These are phyloP conservation scores for Eledone cirrhosa DNA, from an alignment of 2,888 invertebrate species.

Conservation along the genomic window DNA sequence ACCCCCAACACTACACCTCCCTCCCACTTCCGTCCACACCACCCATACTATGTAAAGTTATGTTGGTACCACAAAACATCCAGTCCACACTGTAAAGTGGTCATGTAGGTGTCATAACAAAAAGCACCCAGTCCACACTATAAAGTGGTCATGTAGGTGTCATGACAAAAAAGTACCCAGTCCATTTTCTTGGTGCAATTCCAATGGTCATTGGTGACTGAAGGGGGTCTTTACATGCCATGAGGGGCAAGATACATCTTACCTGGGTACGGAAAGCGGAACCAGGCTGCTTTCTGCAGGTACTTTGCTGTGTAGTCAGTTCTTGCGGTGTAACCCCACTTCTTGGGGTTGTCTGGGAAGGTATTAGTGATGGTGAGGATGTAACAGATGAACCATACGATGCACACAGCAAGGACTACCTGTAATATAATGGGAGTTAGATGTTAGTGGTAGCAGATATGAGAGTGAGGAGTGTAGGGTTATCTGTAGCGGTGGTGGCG, in stretches of 20 bases:
- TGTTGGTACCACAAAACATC: no score
- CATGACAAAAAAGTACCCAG: not conserved
- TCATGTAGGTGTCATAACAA: no score
- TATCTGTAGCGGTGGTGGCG: not conserved
- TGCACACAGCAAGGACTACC: conserved; percentile 56
- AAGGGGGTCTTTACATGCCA: no score
- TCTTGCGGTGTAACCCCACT: conserved; percentile 61
- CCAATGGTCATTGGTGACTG: not conserved
- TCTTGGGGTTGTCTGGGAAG: conserved; percentile 66
- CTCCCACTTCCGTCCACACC: no score
- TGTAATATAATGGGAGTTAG: conserved; percentile 31
- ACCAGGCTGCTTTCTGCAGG: conserved; percentile 60
- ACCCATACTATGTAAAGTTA: no score
- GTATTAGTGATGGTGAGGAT: conserved; percentile 60
- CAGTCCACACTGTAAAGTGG: no score
- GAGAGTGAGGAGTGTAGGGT: not conserved
- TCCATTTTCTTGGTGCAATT: not conserved
- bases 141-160: no score
- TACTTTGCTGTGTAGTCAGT: conserved; percentile 59
- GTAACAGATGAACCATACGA: conserved; percentile 61
- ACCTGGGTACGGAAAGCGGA: conserved; percentile 73
- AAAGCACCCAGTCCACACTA: no score
- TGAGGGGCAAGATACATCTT: conserved; percentile 61
- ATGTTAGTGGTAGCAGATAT: not conserved
- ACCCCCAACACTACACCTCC: not conserved